Evolutionary conservation across 2,888 invertebrate species (phyloP).

Genomic region (Chrysolina haemoptera): DNA sequence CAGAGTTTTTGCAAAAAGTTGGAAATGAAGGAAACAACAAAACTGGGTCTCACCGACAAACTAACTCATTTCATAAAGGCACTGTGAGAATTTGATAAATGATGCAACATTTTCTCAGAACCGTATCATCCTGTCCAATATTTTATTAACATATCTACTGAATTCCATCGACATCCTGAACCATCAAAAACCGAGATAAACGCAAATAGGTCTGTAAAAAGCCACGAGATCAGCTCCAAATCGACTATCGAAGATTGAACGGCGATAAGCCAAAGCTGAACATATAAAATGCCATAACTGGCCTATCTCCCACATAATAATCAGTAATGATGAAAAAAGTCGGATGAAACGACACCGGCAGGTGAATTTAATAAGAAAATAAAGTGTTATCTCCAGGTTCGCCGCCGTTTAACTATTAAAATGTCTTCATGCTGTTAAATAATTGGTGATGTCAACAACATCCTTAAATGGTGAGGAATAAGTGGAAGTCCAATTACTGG

Average conservation of each 20-base stretch:
- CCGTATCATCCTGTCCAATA: neutral
- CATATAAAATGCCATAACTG: conserved; percentile 9
- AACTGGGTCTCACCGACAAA: too few species aligned
- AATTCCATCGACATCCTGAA: neutral
- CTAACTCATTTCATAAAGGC: too few species aligned
- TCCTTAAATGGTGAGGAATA: conserved; percentile 28
- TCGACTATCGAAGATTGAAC: conserved; percentile 1
- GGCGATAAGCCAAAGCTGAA: neutral
- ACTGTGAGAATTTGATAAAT: too few species aligned
- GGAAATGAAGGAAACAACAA: too few species aligned
- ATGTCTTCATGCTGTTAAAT: conserved; percentile 25
- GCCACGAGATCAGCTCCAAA: neutral
- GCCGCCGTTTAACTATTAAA: conserved; percentile 22
- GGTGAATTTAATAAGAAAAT: conserved; percentile 26
- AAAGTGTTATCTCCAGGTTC: conserved; percentile 27
- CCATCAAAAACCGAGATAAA: neutral
- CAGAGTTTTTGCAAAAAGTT: too few species aligned
- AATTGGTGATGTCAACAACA: conserved; percentile 27
- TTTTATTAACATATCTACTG: neutral
- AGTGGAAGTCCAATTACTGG: conserved; percentile 31
- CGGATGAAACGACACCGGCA: conserved; percentile 10
- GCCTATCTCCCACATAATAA: conserved; percentile 31
- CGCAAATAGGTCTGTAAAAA: neutral
- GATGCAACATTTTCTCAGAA: too few species aligned
- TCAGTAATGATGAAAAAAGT: conserved; percentile 21